Percentiles rank a stretch among this genome's conserved stretches.
These are phyloP conservation scores for Osedax frankpressi DNA, from an alignment of 2,888 invertebrate genomes.

Conservation along the genomic window DNA sequence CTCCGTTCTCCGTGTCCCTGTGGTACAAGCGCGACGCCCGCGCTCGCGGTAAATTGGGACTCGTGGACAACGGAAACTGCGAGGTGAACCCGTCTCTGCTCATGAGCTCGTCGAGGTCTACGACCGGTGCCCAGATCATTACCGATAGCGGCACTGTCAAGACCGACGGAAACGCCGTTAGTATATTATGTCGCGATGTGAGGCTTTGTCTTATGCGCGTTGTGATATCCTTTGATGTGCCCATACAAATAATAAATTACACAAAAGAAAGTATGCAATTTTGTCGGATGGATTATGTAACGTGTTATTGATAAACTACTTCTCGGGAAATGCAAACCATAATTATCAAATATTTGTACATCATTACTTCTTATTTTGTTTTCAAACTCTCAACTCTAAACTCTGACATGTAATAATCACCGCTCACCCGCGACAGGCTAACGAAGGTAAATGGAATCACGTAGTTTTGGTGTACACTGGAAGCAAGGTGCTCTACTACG, in stretches of 20 bases:
- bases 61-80: slow-evolving; percentile 9
- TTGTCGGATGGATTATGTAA: too few species aligned
- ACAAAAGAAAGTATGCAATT: too few species aligned
- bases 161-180: not conserved
- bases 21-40: not conserved
- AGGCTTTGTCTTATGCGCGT: too few species aligned
- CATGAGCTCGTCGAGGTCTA: not conserved
- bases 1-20: not conserved
- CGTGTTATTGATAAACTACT: too few species aligned
- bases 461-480: not conserved
- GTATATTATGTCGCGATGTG: not conserved
- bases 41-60: not conserved
- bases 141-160: not conserved
- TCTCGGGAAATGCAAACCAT: too few species aligned
- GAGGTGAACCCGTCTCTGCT: slow-evolving; percentile 3
- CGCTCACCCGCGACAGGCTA: too few species aligned
- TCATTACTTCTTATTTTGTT: too few species aligned
- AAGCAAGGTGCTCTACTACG: not conserved
- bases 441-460: slow-evolving; percentile 1
- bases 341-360: too few species aligned
- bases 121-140: not conserved
- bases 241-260: too few species aligned
- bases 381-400: too few species aligned
- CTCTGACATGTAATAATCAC: too few species aligned
- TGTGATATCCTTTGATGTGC: too few species aligned